phyloP scores from a whole-genome alignment of 2,888 invertebrate species.

The Laothoe populi region DNA sequence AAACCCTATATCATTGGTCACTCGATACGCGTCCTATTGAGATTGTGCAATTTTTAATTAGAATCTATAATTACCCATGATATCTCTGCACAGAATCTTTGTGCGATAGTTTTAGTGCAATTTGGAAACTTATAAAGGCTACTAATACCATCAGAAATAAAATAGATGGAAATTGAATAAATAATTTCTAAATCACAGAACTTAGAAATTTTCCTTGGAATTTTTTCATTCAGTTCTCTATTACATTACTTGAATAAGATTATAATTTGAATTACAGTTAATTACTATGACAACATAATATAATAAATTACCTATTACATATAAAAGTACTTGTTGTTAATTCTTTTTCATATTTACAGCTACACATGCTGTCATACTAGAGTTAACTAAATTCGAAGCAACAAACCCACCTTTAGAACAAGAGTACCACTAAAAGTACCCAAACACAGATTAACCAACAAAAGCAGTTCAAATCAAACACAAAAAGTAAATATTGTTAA shows the following conservation, averaged over 20 bases:
- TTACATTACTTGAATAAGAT: neutral
- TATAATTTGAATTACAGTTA: neutral
- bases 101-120: neutral
- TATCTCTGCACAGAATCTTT: neutral
- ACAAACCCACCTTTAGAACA: conserved; percentile 39
- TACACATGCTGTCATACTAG: neutral
- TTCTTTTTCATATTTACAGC: too few relatives aligned
- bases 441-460: conserved; percentile 8
- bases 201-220: neutral
- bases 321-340: neutral
- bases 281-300: neutral
- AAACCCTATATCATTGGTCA: conserved; percentile 70
- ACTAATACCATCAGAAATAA: too few relatives aligned
- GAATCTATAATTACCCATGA: conserved; percentile 5
- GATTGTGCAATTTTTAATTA: conserved; percentile 27
- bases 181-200: neutral
- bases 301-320: neutral
- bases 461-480: conserved; percentile 16
- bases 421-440: conserved; percentile 36
- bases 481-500: conserved; percentile 23
- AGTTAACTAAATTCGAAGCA: neutral
- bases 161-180: too few relatives aligned
- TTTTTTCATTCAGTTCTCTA: neutral
- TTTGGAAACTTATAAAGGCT: too few relatives aligned
- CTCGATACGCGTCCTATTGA: conserved; percentile 44